Percentiles rank a stretch among this genome's conserved stretches.
Conservation (phyloP, 2,113 vertebrate species). For the Tragelaphus scriptus region DNA sequence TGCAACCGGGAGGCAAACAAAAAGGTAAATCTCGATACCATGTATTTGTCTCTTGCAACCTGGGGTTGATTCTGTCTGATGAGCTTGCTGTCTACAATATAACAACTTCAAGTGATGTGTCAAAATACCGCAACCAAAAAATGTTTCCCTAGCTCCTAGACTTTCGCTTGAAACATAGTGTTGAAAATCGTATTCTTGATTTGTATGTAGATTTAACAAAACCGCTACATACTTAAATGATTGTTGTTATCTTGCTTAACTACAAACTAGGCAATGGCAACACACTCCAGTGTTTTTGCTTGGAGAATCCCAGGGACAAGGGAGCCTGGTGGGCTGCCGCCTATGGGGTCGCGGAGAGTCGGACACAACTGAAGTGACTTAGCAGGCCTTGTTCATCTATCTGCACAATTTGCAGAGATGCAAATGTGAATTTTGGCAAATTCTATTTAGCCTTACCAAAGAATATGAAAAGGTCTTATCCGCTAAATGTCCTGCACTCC, state of each 20-base stretch:
- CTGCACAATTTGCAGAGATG: not conserved
- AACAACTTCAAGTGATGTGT: not conserved
- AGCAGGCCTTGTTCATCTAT: not conserved
- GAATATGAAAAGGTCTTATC: not conserved
- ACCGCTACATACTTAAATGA: not conserved
- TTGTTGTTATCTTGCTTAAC: not conserved
- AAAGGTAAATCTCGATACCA: not conserved
- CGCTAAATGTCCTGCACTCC: not conserved
- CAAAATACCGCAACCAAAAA: not conserved
- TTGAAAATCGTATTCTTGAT: not conserved
- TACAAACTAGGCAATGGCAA: not conserved
- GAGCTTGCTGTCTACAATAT: not conserved
- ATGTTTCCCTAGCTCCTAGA: not conserved
- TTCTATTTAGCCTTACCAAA: not conserved
- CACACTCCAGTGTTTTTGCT: too few relatives aligned
- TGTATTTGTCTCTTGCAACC: not conserved
- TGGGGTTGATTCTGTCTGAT: not conserved
- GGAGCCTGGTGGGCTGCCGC: too few relatives aligned
- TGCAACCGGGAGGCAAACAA: not conserved
- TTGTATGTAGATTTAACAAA: not conserved
- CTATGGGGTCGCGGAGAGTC: too few relatives aligned
- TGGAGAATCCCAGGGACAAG: too few relatives aligned
- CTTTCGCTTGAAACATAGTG: not conserved
- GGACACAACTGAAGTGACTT: too few relatives aligned
- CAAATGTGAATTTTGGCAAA: not conserved